Evolutionary conservation across 2,797 vertebrate species (phyloP).

Genomic region (Rhabdomys pumilio): DNA sequence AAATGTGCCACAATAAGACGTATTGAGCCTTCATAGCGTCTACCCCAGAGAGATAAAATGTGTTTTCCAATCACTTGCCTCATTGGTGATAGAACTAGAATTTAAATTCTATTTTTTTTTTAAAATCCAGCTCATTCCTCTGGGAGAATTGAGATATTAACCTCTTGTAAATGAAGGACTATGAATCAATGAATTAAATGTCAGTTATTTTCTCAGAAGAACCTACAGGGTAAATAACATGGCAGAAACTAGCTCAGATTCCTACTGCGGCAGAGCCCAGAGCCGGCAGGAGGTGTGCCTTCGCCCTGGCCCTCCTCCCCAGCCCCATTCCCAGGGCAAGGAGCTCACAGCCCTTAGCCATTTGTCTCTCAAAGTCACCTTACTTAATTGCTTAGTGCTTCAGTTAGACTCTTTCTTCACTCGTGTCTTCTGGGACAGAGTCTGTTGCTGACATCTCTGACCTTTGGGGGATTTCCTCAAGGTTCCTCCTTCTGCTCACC

Average conservation of each 20-base stretch:
- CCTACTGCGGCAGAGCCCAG: not conserved
- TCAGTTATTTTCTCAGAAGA: constrained; percentile 38
- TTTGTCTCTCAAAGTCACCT: not conserved
- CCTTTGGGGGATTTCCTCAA: not conserved
- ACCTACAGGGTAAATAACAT: constrained; percentile 6
- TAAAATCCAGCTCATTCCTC: not conserved
- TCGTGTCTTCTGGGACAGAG: not conserved
- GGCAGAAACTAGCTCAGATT: not conserved
- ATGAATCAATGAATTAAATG: constrained; percentile 40
- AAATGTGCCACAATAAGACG: constrained; percentile 6
- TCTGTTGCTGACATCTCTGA: not conserved
- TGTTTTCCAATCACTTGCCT: constrained; percentile 11
- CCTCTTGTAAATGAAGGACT: constrained; percentile 37
- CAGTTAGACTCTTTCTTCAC: not conserved
- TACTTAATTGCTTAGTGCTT: not conserved
- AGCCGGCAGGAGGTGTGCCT: not conserved
- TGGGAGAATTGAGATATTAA: constrained; percentile 21
- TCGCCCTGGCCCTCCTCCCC: accelerated
- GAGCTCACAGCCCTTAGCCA: not conserved
- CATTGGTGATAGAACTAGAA: constrained; percentile 1
- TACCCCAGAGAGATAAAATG: not conserved
- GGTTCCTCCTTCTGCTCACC: not conserved
- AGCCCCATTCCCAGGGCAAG: not conserved
- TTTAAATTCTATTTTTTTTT: constrained; percentile 29
- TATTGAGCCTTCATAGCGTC: not conserved